These are phyloP conservation scores for Pollenia griseotomentosa DNA, from an alignment of 2,888 invertebrate genomes.

Conservation along the genomic window DNA sequence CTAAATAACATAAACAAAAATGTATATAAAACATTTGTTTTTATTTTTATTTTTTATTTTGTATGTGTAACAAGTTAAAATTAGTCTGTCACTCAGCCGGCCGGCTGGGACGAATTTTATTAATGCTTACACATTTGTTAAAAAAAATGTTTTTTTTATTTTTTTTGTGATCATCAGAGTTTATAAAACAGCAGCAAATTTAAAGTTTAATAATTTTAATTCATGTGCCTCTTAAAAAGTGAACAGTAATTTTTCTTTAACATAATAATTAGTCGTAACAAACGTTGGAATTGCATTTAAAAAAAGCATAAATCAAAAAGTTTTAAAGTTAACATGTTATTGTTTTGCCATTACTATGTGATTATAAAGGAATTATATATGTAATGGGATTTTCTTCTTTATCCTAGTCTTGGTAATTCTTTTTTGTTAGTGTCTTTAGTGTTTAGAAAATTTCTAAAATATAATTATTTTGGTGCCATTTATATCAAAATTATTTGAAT, in stretches of 20 bases:
- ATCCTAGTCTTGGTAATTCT: too few relatives aligned
- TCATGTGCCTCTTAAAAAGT: too few relatives aligned
- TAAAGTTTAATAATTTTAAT: background rate
- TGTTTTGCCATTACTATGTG: too few relatives aligned
- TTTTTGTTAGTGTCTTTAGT: too few relatives aligned
- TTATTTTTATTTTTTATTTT: background rate
- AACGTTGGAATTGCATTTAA: background rate
- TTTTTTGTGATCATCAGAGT: background rate
- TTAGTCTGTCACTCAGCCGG: constrained; percentile 15
- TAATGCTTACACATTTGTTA: constrained; percentile 23
- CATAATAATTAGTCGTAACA: background rate
- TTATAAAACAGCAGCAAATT: background rate
- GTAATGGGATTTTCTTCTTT: too few relatives aligned
- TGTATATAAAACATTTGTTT: background rate
- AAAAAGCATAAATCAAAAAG: background rate
- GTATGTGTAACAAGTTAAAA: constrained; percentile 19
- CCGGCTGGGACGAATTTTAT: constrained; percentile 29
- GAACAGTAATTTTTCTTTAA: too few relatives aligned
- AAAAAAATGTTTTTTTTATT: background rate
- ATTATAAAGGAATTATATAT: too few relatives aligned
- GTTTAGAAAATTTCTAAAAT: too few relatives aligned
- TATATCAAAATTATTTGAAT: too few relatives aligned
- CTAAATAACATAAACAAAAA: constrained; percentile 5
- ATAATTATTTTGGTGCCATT: too few relatives aligned
- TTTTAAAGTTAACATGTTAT: background rate